Percentiles rank a stretch among this genome's conserved stretches.
Conservation (phyloP, 2,797 vertebrate genomes). For the Eulemur coronatus region DNA sequence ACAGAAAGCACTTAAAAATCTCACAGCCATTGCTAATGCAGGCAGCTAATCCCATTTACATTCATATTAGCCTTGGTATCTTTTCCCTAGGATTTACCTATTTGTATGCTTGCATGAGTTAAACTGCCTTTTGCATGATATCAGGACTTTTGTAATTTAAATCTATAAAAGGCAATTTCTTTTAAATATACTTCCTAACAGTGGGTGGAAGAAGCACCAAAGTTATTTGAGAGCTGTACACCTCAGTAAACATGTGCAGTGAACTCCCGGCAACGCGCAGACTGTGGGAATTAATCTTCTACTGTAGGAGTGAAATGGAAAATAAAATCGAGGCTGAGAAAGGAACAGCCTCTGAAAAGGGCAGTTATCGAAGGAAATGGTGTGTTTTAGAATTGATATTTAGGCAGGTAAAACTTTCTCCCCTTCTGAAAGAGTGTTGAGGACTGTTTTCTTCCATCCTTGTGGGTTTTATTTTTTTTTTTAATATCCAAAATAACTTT, state of each 20-base stretch:
- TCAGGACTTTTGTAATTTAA: slow-evolving; percentile 93
- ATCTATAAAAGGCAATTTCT: slow-evolving; percentile 93
- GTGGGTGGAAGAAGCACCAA: slow-evolving; percentile 87
- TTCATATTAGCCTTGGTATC: slow-evolving; percentile 94
- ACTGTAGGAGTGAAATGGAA: slow-evolving; percentile 86
- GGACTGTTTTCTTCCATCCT: neutral
- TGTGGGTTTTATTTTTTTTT: neutral
- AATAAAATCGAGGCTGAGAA: slow-evolving; percentile 76
- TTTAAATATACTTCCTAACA: slow-evolving; percentile 88
- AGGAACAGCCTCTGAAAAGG: slow-evolving; percentile 69
- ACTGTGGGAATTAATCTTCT: slow-evolving; percentile 91
- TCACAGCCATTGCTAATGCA: slow-evolving; percentile 93
- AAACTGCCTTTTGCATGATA: slow-evolving; percentile 90
- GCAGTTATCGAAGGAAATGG: slow-evolving; percentile 61
- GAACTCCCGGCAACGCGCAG: slow-evolving; percentile 85
- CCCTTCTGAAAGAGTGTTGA: neutral
- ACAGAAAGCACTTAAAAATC: slow-evolving; percentile 91
- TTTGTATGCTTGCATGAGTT: slow-evolving; percentile 93
- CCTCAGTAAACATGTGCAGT: slow-evolving; percentile 92
- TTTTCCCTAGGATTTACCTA: slow-evolving; percentile 93
- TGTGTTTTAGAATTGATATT: slow-evolving; percentile 67
- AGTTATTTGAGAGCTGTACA: slow-evolving; percentile 92
- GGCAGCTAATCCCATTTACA: slow-evolving; percentile 96
- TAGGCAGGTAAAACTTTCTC: slow-evolving; percentile 45
- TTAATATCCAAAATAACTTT: neutral